phyloP scores from a whole-genome alignment of 2,888 invertebrate genomes.

The Nemurella pictetii region DNA sequence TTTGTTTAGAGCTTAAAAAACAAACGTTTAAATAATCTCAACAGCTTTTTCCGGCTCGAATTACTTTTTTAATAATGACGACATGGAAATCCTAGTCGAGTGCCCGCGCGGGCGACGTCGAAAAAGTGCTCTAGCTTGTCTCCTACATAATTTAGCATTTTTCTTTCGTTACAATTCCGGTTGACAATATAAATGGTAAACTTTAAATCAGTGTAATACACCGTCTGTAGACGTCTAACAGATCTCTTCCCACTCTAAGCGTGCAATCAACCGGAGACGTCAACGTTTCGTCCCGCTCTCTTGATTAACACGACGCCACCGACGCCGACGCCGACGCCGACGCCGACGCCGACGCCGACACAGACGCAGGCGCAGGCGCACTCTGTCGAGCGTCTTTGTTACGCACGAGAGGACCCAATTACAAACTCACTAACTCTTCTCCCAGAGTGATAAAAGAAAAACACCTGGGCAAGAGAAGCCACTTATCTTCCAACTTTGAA shows the following conservation, averaged over 20 bases:
- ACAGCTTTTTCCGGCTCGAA: background rate
- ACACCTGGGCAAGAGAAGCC: background rate
- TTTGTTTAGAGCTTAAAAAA: background rate
- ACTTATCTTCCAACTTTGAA: background rate
- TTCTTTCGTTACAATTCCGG: background rate
- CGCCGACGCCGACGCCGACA: background rate
- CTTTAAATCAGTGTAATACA: background rate
- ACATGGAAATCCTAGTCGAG: background rate
- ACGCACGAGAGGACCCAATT: background rate
- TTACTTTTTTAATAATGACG: background rate
- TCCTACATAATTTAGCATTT: background rate
- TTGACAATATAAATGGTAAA: background rate
- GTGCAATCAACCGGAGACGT: background rate
- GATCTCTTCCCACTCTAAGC: background rate
- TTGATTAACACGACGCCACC: background rate
- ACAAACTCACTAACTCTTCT: background rate
- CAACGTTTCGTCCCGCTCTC: background rate
- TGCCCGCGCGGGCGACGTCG: background rate
- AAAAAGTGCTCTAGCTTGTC: background rate
- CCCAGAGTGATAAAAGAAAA: background rate
- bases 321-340: background rate
- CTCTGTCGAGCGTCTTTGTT: background rate
- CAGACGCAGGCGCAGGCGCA: background rate
- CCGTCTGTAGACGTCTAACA: background rate
- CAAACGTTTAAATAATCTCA: background rate